Percentiles rank a stretch among this genome's conserved stretches.
Conservation (phyloP, 2,888 invertebrate genomes). For the Carabus problematicus region DNA sequence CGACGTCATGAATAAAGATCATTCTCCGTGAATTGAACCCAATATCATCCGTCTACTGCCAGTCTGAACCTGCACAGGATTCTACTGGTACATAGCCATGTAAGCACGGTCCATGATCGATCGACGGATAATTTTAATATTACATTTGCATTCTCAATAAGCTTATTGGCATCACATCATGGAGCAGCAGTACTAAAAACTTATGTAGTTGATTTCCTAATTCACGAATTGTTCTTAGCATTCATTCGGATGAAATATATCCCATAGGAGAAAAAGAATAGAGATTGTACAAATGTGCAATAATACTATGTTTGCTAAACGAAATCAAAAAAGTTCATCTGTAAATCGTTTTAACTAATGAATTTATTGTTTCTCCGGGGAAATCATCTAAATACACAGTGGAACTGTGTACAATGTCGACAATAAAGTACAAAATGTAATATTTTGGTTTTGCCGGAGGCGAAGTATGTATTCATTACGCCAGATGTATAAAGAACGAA, state of each 20-base stretch:
- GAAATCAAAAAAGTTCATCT: neutral
- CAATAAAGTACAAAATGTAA: constrained; percentile 2
- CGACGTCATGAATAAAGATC: constrained; percentile 13
- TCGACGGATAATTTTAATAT: too few species aligned
- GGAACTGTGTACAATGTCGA: neutral
- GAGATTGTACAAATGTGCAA: too few species aligned
- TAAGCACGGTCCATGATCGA: too few species aligned
- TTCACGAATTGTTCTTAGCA: too few species aligned
- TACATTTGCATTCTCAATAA: too few species aligned
- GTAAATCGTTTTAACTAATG: constrained; percentile 11
- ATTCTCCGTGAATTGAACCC: constrained; percentile 17
- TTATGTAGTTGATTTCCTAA: too few species aligned
- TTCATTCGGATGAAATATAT: too few species aligned
- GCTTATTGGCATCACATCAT: too few species aligned
- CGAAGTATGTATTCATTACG: constrained; percentile 8
- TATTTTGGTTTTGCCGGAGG: neutral
- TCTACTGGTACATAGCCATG: neutral
- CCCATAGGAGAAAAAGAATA: too few species aligned
- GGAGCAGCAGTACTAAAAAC: too few species aligned
- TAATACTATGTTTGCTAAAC: too few species aligned
- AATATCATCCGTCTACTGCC: neutral
- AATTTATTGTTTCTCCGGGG: constrained; percentile 15
- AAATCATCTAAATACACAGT: constrained; percentile 4
- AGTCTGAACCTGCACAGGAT: neutral
- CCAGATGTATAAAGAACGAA: neutral